These are phyloP conservation scores for Rotaria socialis DNA, from an alignment of 2,888 invertebrate genomes.

Conservation along the genomic window DNA sequence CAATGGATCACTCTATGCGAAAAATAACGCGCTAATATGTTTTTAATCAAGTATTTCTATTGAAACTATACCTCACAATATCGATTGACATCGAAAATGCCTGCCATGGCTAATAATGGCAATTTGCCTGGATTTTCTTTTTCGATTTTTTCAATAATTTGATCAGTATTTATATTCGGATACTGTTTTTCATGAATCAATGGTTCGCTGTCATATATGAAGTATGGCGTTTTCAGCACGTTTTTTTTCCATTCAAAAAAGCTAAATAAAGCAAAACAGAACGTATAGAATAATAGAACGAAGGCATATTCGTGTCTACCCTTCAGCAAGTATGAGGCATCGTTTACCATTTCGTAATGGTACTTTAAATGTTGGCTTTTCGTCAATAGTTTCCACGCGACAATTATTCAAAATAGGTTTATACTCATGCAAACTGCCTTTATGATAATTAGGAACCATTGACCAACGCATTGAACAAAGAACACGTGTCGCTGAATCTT, in stretches of 20 bases:
- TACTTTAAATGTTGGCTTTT: constrained; percentile 29
- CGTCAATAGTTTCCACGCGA: constrained; percentile 5
- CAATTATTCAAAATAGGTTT: constrained; percentile 8
- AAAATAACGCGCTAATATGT: not conserved
- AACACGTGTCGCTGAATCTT: not conserved
- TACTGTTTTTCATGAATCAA: constrained; percentile 13
- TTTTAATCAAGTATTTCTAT: not conserved
- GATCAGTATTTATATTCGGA: not conserved
- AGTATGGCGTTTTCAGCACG: not conserved
- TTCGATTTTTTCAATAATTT: not conserved
- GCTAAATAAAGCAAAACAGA: not conserved
- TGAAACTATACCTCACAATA: not conserved
- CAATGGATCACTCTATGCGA: not conserved
- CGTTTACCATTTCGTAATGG: constrained; percentile 15
- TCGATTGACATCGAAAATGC: constrained; percentile 24
- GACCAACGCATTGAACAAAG: constrained; percentile 30
- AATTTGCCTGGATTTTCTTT: not conserved
- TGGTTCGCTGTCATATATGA: constrained; percentile 11
- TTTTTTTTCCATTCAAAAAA: constrained; percentile 29
- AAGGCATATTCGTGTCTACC: not conserved
- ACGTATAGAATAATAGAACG: not conserved
- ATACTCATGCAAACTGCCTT: not conserved
- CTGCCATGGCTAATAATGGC: constrained; percentile 27
- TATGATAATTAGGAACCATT: not conserved
- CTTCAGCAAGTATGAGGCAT: constrained; percentile 27